Base-by-base conservation (phyloP, 2,888 invertebrate genomes). In the Lochmaea capreae region DNA sequence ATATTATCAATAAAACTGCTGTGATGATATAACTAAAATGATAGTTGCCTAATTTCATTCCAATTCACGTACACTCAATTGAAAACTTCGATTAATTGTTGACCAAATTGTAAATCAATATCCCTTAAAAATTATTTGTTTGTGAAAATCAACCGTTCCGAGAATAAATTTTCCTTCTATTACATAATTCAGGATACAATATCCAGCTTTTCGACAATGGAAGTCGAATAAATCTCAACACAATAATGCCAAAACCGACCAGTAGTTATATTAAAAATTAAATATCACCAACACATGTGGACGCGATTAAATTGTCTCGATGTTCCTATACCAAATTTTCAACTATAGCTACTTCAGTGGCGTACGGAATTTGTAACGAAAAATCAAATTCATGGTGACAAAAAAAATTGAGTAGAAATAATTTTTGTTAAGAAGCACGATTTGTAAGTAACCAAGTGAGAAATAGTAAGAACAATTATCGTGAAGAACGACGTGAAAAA, bases 261-360 rank as follows among this genome's bases (percentile, higher is more conserved):
- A 68, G 62, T 68, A 49, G 68, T 68, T 61, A 59, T 68, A 68
- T 62, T 61, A 61, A 62, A 68, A 49, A 68, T 62, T 68, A 62
- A 68, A 68, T 68, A 68, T 52, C 42, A 12, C 33, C 52, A 59
- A 26, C 68, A 68, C 52, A 62, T 68, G 61, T 67, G 67, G 18
- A 43, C 58, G 42, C 46, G 43, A 67, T 67, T 62, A 67, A 67
- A 11, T 49, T 12, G 65, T 65, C 33, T 16, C 33, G 43, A 65
- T 65, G 65, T 49, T 43, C 6, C 65, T 22, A 46, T 11, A 46
- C 65, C 12, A 33, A 39, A n/a, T 39, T 16, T 62, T 9, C 43
- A 43, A 3, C 43, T 22, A 39, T 39, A 18, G n/a, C 16, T 54
- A 18, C 12, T 11, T 3, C 43, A 43, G 12, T 11, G 43, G 43